Conservation (phyloP, 1,140 invertebrate genomes). For the Leptinotarsa lineolata region DNA sequence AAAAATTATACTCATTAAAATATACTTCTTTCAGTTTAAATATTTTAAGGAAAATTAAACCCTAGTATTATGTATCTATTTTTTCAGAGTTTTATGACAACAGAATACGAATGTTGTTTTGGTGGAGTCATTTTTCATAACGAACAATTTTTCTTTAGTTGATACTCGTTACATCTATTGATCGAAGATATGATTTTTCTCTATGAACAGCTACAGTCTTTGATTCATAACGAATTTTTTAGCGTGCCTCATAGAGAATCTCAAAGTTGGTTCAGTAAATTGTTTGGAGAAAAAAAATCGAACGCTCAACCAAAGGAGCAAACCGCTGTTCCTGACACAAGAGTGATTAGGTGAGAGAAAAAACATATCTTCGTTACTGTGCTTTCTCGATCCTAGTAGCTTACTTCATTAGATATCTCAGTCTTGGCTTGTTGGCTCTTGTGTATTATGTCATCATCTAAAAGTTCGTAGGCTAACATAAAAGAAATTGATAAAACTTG, state of each 20-base stretch:
- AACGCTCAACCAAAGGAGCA: constrained; percentile 50
- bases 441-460: not conserved
- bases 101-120: no score
- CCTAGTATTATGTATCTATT: no score
- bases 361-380: constrained; percentile 51
- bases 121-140: no score
- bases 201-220: not conserved
- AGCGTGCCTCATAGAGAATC: constrained; percentile 10
- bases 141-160: no score
- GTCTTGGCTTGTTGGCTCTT: not conserved
- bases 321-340: constrained; percentile 54
- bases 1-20: no score
- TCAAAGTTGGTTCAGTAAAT: constrained; percentile 59
- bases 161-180: no score
- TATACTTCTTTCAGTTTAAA: no score
- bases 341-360: constrained; percentile 61
- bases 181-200: constrained; percentile 37
- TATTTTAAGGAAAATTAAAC: no score
- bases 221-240: not conserved
- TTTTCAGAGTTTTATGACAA: no score
- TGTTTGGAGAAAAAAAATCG: constrained; percentile 57
- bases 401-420: not conserved
- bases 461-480: no score
- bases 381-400: constrained; percentile 13
- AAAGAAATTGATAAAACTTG: no score